Evolutionary conservation across 2,113 vertebrate genomes (phyloP), one percentile per base, ranked within the genome.

Genomic region (Ailurus styani): DNA sequence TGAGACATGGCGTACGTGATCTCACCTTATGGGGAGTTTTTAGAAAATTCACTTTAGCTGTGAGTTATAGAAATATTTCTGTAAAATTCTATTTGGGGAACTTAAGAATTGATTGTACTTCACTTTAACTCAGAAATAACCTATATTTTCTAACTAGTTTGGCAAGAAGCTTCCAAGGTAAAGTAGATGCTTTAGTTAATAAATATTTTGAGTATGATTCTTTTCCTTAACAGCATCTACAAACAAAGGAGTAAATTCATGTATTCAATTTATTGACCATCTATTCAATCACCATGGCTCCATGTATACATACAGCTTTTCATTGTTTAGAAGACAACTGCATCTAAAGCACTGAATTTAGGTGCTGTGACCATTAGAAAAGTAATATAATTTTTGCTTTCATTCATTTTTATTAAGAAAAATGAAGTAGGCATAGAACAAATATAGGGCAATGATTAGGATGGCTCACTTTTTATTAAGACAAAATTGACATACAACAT

Each of bases 21-120:
- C 97, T 98, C 97, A 98, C 97, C 97, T 98, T 98, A 96, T 95
- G 94, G 95, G 83, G 91, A 98, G 64, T 93, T 97, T 97, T 98
- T 96, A 93, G 96, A 97, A 97, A 97, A 96, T 31, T 97, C 96
- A 96, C 81, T 95, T 97, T 95, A 97, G 94, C 93, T 97, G 95
- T 87, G 92, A 64, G 34, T 97, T 97, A 97, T 66, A 95, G 93
- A 97, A 98, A 97, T 96, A 97, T 97, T 98, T 97, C 95, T 96
- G 87, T 90, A 95, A 94, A 91, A 94, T 85, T 96, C 95, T 97
- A 97, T 95, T 97, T 97, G 77, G 55, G 72, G 97, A 96, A 90
- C 52, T 93, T 95, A 75, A 85, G 55, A 93, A 92, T 95, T 85
- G 68, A 87, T 96, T 95, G 9, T 85, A 90, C 42, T 93, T 96